Conservation (phyloP, 2,888 invertebrate genomes). For the Latrodectus elegans region DNA sequence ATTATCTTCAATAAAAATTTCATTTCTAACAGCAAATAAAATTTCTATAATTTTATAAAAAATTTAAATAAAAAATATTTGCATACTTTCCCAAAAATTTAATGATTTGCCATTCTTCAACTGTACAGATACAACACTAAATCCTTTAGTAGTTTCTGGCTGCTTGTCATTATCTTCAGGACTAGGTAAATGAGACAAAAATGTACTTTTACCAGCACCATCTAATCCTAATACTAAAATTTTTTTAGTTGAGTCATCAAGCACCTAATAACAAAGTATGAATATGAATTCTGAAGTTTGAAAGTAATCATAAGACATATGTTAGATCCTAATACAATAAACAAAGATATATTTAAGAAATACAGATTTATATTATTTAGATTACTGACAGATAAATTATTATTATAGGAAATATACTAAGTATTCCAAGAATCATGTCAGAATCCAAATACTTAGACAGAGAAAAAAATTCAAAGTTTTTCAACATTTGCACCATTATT, state of each 20-base stretch:
- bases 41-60: no score
- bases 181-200: constrained; percentile 70
- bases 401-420: no score
- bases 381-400: no score
- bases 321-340: neutral
- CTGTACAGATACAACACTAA: constrained; percentile 71
- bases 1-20: no score
- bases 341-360: neutral
- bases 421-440: no score
- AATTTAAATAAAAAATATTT: constrained; percentile 10
- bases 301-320: neutral
- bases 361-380: no score
- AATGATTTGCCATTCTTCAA: constrained; percentile 65
- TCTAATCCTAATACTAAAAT: constrained; percentile 72
- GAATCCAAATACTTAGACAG: no score
- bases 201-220: constrained; percentile 71
- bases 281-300: neutral
- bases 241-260: constrained; percentile 61
- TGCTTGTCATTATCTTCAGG: constrained; percentile 42
- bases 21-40: no score
- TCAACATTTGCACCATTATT: no score
- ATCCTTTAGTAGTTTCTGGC: constrained; percentile 71
- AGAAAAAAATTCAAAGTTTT: no score
- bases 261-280: constrained; percentile 5
- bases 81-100: constrained; percentile 72